Evolutionary conservation across 2,888 invertebrate species (phyloP).

Genomic region (Nymphalis c-album): DNA sequence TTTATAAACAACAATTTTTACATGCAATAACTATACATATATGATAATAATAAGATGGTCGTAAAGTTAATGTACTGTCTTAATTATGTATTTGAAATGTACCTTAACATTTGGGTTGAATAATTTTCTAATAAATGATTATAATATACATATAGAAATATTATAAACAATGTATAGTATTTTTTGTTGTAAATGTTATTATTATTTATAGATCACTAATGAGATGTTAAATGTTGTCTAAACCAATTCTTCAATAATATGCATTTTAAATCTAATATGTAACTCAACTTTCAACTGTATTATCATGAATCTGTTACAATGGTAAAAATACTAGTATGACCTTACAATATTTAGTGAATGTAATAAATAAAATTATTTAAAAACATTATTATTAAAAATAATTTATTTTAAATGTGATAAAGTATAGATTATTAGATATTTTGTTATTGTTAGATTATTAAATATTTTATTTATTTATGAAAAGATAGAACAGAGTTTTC

Average conservation of each 20-base stretch:
- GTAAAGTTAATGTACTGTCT: too few relatives aligned
- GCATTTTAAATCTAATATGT: background rate
- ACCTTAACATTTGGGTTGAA: too few relatives aligned
- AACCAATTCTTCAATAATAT: background rate
- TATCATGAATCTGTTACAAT: too few relatives aligned
- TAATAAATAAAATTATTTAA: background rate
- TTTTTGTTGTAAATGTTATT: background rate
- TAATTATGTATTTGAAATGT: too few relatives aligned
- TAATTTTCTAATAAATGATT: background rate
- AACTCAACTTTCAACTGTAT: too few relatives aligned
- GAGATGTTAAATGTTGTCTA: background rate
- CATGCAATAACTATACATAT: too few relatives aligned
- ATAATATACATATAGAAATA: background rate
- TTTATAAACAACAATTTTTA: too few relatives aligned
- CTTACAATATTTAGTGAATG: background rate
- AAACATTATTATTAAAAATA: background rate
- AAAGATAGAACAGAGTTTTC: conserved; percentile 4
- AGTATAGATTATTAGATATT: conserved; percentile 5
- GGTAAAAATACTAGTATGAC: too few relatives aligned
- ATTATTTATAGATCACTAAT: background rate
- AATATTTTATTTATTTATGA: conserved; percentile 17
- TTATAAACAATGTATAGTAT: background rate
- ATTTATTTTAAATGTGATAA: conserved; percentile 11
- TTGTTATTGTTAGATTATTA: conserved; percentile 16
- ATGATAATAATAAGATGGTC: too few relatives aligned